Conservation (phyloP, 2,113 vertebrate genomes). For the Upupa epops region DNA sequence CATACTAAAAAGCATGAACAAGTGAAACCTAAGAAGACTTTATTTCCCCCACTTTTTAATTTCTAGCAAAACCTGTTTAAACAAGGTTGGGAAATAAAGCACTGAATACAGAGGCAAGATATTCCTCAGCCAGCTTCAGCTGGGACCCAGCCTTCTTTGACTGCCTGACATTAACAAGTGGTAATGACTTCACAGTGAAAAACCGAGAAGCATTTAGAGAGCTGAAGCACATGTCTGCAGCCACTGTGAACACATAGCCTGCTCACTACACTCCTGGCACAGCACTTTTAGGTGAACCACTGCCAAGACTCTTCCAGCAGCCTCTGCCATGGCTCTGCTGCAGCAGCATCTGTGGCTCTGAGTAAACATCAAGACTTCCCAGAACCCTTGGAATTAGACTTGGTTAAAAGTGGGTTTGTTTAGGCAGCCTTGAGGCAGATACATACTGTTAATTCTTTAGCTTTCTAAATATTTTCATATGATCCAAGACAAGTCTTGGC, state of each 20-base stretch:
- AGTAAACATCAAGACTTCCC: neutral
- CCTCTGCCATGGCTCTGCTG: neutral
- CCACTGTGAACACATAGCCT: neutral
- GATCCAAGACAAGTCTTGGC: neutral
- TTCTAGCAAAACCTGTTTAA: neutral
- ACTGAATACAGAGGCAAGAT: neutral
- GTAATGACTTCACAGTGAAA: neutral
- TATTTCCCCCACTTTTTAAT: neutral
- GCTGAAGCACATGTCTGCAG: neutral
- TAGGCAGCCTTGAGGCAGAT: neutral
- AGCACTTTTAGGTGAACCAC: accelerated
- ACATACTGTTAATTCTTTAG: neutral
- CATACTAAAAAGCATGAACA: neutral
- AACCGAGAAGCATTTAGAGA: neutral
- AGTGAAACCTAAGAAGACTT: neutral
- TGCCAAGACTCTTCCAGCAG: neutral
- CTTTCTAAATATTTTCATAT: neutral
- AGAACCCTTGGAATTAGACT: neutral
- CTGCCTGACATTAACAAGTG: neutral
- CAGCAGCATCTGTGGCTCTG: neutral
- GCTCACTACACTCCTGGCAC: neutral
- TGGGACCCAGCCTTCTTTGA: neutral
- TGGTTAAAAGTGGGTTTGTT: neutral
- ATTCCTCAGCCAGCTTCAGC: neutral
- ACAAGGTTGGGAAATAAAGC: neutral